Evolutionary conservation across 2,888 invertebrate genomes (phyloP), one percentile per base, ranked within the genome.

Genomic region (Peribatodes rhomboidaria): DNA sequence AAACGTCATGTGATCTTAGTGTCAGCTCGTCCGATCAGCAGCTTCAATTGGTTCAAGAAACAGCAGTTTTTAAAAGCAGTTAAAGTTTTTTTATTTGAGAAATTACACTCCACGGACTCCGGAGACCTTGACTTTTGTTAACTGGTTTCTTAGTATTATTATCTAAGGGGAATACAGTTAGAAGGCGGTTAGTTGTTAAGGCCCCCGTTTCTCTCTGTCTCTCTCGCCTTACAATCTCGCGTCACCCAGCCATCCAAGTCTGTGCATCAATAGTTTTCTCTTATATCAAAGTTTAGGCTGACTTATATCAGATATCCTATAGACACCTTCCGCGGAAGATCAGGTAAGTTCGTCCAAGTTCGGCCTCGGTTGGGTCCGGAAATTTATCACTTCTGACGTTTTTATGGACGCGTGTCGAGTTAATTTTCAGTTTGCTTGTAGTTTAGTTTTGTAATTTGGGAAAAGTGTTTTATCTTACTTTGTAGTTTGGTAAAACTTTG

Each of bases 221-320:
- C 0, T 41, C 8, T 16, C 41, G 9, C 16, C 2, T 41, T 14
- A 41, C 41, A n/a, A 46, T 27, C 27, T 55, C 13, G 33, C 44
- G 44, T 55, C 3, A 44, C 11, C 44, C 7, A 55, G 2, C 6
- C 20, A 0, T 44, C 42, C 33, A 46, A 44, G 18, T 55, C 55
- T 18, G 16, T 18, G 55, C 11, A 13, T 35, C 44, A 20, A 55
- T 57, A 63, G 53, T 58, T 59, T 58, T 44, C 59, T 41, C 59
- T 27, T 55, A 59, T 55, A 50, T 59, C 64, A 59, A 59, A 64
- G 58, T 64, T 58, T n/a, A 53, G 31, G 7, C 41, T 10, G 49
- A 52, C 57, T 53, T 57, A 46, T 58, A 64, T 59, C 59, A 47
- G 59, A 64, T 64, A 49, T 59, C 35, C 35, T 64, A 55, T 64